phyloP scores from a whole-genome alignment of 2,113 vertebrate species.

The Podarcis raffonei region DNA sequence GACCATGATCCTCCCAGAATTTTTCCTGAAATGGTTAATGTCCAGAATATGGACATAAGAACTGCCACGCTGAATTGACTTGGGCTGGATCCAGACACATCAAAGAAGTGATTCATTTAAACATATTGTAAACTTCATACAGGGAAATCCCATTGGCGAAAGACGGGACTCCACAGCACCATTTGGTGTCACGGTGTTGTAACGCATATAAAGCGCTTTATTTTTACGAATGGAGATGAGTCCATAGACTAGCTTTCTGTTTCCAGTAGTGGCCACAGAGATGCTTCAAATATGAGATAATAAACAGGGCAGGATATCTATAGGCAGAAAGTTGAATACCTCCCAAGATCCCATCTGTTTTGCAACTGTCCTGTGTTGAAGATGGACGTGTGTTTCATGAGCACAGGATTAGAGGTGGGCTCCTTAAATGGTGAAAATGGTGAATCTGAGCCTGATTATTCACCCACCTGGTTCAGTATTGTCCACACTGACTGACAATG shows the following conservation, averaged over 20 bases:
- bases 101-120: too few relatives aligned
- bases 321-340: not conserved
- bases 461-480: too few relatives aligned
- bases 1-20: not conserved
- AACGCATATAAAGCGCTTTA: too few relatives aligned
- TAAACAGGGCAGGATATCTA: not conserved
- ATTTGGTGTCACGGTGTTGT: too few relatives aligned
- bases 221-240: too few relatives aligned
- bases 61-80: not conserved
- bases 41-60: not conserved
- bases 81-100: too few relatives aligned
- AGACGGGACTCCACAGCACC: too few relatives aligned
- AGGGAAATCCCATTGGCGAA: too few relatives aligned
- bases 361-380: not conserved
- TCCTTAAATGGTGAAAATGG: not conserved
- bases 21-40: not conserved
- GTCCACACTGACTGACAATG: not conserved
- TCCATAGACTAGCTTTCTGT: not conserved
- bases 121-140: too few relatives aligned
- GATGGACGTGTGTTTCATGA: not conserved
- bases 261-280: not conserved
- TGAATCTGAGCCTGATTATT: not conserved
- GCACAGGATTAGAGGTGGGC: not conserved
- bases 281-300: not conserved
- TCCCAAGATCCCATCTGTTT: not conserved